Percentiles rank a stretch among this genome's conserved stretches.
These are phyloP conservation scores for Megaustenia siamemsis DNA, from an alignment of 2,888 invertebrate genomes.

Conservation along the genomic window DNA sequence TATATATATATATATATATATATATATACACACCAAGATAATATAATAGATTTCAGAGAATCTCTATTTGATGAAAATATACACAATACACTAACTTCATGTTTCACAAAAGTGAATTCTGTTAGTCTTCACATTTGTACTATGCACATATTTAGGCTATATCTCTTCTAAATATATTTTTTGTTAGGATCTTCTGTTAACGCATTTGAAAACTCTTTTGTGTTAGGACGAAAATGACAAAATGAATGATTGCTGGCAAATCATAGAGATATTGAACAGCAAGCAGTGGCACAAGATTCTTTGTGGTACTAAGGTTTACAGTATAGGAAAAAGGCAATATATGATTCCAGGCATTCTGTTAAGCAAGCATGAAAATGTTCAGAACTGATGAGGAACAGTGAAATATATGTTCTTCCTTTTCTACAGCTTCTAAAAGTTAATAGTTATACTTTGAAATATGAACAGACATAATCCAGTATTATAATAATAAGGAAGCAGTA, in stretches of 20 bases:
- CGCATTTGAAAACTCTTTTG: neutral
- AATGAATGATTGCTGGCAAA: neutral
- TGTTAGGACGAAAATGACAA: neutral
- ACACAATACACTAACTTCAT: too few species aligned
- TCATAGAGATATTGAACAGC: neutral
- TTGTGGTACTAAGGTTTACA: neutral
- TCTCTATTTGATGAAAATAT: too few species aligned
- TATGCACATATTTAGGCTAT: too few species aligned
- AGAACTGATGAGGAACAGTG: neutral
- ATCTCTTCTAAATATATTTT: too few species aligned
- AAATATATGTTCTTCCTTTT: neutral
- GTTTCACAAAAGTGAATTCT: too few species aligned
- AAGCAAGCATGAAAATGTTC: neutral
- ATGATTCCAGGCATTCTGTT: neutral
- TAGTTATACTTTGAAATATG: neutral
- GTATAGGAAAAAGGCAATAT: neutral
- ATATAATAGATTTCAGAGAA: too few species aligned
- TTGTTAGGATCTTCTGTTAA: too few species aligned
- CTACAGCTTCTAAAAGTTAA: too few species aligned
- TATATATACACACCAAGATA: too few species aligned
- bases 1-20: too few species aligned
- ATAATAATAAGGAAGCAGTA: neutral
- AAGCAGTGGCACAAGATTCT: neutral
- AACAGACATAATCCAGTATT: neutral
- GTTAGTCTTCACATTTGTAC: too few species aligned